Conservation (phyloP, 2,797 vertebrate species). For the Iguana delicatissima region DNA sequence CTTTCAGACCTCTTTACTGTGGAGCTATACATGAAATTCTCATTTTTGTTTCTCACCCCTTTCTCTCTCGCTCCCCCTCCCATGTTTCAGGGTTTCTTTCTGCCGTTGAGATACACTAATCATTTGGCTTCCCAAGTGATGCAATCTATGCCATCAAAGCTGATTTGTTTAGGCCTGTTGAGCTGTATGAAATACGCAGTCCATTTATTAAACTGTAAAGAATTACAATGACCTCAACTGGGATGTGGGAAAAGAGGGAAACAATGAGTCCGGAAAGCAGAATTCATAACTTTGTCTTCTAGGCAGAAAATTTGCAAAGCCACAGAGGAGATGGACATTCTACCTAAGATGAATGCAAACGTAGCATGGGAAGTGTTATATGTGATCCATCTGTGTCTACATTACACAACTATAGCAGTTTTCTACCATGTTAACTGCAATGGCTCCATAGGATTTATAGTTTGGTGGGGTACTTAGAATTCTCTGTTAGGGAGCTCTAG, state of each 20-base stretch:
- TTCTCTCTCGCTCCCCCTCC: conserved; percentile 10
- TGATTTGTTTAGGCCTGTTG: conserved; percentile 21
- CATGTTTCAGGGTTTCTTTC: conserved; percentile 19
- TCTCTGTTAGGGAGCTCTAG: too few relatives aligned
- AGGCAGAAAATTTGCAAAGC: too few relatives aligned
- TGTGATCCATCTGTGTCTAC: background rate
- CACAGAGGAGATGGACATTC: background rate
- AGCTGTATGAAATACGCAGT: conserved; percentile 8
- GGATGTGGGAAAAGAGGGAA: too few relatives aligned
- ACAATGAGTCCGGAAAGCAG: background rate
- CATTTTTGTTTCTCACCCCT: conserved; percentile 7
- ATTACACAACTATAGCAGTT: too few relatives aligned
- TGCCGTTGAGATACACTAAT: background rate
- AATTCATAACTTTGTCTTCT: background rate
- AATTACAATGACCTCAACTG: background rate
- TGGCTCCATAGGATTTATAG: too few relatives aligned
- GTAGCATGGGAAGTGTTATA: background rate
- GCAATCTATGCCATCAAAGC: background rate
- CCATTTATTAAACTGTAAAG: conserved; percentile 12
- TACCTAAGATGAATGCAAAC: background rate
- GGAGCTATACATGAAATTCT: conserved; percentile 6
- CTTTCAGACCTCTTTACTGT: background rate
- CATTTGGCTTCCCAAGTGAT: conserved; percentile 7
- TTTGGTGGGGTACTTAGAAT: too few relatives aligned
- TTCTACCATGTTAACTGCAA: too few relatives aligned